Evolutionary conservation across 1,140 invertebrate genomes (phyloP), one percentile per base, ranked within the genome.

Genomic region (Macrobrachium nipponense): DNA sequence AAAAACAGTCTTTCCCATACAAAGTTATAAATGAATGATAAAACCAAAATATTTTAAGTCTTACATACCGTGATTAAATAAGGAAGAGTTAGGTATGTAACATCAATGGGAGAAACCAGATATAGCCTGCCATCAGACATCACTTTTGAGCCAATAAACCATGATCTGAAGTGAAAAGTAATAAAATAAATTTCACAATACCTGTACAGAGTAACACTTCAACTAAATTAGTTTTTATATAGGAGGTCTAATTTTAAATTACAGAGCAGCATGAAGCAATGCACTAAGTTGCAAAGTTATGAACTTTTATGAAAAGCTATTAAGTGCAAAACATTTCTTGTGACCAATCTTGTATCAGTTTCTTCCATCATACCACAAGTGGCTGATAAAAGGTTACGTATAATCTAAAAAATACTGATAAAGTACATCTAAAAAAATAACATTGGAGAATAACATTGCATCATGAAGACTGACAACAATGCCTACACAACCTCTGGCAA

Each of bases 111-210:
- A 5, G 87, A 79, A 14, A 44, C 76, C 5, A 88, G 36, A 36
- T 86, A 81, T n/a, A 88, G 51, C 62, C 73, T 86, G 2, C 87
- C 87, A 78, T 86, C 80, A 17, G 87, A 88, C 44, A 82, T 62
- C 5, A 88, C 70, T 44, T 72, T 78, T 27, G 86, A 61, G 5
- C 87, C 87, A 66, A 88, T 66, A 43, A 88, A 85, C 87, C 87
- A 88, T 23, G 77, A 86, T 72, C 87, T 88, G 87, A 58, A 75
- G 59, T 20, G 43, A 10, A 62, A 83, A 43, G 10, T 15, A 17
- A n/a, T 51, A n/a, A 27, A 20, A 14, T 72, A n/a, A 78, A 27
- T 44, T 73, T 44, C 68, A 43, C 0, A 81, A 4, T 43, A 17
- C 15, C 61, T 27, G 14, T 78, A 17, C 58, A 80, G 20, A 66